Conservation (phyloP, 1,140 invertebrate genomes). For the Caenorhabditis inopinata region DNA sequence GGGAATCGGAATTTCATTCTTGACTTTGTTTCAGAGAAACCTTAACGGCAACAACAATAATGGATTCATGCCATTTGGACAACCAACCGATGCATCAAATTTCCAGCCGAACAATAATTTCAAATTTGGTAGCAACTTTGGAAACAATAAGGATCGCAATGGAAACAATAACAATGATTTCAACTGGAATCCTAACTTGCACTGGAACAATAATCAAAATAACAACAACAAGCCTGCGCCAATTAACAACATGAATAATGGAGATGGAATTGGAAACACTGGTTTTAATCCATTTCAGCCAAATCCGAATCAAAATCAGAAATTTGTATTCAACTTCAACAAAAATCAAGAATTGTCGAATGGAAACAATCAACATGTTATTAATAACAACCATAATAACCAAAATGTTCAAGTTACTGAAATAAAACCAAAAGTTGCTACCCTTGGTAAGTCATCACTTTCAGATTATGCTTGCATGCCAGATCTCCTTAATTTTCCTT, state of each 20-base stretch:
- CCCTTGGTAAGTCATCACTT: constrained; percentile 27
- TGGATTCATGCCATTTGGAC: not conserved
- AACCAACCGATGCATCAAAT: not conserved
- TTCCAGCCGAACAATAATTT: constrained; percentile 28
- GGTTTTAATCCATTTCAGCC: constrained; percentile 35
- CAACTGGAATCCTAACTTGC: constrained; percentile 27
- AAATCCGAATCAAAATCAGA: constrained; percentile 10
- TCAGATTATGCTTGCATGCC: not conserved
- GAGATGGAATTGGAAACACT: not conserved
- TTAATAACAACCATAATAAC: constrained; percentile 1
- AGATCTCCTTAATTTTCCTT: not conserved
- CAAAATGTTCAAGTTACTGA: constrained; percentile 5
- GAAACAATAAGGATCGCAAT: not conserved
- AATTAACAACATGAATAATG: constrained; percentile 11
- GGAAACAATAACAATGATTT: not conserved
- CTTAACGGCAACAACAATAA: constrained; percentile 7
- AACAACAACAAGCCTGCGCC: constrained; percentile 32
- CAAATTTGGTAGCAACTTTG: constrained; percentile 19
- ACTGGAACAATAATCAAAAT: constrained; percentile 31
- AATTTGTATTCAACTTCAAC: constrained; percentile 32
- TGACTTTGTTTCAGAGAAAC: not conserved
- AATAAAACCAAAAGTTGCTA: constrained; percentile 20
- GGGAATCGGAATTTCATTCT: not conserved
- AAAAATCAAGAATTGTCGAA: not conserved
- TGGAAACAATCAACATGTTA: not conserved